Evolutionary conservation across 2,888 invertebrate species (phyloP).

Genomic region (Perdita meconis): DNA sequence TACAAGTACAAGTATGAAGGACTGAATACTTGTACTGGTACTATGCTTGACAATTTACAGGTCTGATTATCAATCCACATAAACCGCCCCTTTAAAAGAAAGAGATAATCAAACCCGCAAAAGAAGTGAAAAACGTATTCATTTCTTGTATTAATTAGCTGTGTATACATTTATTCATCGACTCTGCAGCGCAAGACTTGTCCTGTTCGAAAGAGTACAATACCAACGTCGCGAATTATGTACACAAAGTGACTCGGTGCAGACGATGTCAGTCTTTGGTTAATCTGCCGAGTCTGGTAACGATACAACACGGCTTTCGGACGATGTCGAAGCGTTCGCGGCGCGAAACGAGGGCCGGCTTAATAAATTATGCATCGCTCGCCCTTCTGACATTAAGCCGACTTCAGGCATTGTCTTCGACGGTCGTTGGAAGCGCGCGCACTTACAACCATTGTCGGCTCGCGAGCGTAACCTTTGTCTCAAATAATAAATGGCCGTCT

Average conservation of each 20-base stretch:
- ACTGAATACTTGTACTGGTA: too few relatives aligned
- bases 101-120: too few relatives aligned
- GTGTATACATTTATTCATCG: too few relatives aligned
- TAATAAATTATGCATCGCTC: slow-evolving; percentile 79
- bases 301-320: slow-evolving; percentile 16
- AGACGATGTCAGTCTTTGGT: slow-evolving; percentile 9
- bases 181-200: not conserved
- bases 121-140: too few relatives aligned
- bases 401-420: slow-evolving; percentile 70
- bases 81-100: not conserved
- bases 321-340: slow-evolving; percentile 49
- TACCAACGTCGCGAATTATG: not conserved
- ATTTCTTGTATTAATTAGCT: too few relatives aligned
- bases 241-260: slow-evolving; percentile 13
- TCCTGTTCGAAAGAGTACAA: not conserved
- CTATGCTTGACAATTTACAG: too few relatives aligned
- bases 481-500: slow-evolving; percentile 77
- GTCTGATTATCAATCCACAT: not conserved
- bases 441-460: slow-evolving; percentile 73
- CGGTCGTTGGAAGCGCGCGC: slow-evolving; percentile 71
- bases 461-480: slow-evolving; percentile 77
- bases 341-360: slow-evolving; percentile 58
- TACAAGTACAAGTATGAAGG: too few relatives aligned
- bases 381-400: slow-evolving; percentile 76
- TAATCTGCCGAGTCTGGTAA: slow-evolving; percentile 34